phyloP scores from a whole-genome alignment of 2,888 invertebrate genomes.

The Platypus cylindrus region DNA sequence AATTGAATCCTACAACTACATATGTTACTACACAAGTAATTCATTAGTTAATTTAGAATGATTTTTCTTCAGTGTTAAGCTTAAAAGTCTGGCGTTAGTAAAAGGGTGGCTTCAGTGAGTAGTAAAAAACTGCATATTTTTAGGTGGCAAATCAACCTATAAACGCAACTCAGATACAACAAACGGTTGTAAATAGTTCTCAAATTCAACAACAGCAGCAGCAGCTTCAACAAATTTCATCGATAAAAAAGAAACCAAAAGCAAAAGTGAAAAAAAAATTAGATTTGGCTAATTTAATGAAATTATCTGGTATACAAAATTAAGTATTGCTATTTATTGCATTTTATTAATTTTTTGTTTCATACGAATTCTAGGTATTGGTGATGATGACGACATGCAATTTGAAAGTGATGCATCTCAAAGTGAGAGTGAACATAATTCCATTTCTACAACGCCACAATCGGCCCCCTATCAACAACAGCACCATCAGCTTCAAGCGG shows the following conservation, averaged over 20 bases:
- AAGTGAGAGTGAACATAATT: slow-evolving; percentile 32
- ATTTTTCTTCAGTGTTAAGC: not conserved
- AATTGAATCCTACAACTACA: slow-evolving; percentile 33
- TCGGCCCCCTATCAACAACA: slow-evolving; percentile 19
- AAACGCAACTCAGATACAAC: slow-evolving; percentile 21
- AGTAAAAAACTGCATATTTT: slow-evolving; percentile 4
- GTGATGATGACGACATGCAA: slow-evolving; percentile 52
- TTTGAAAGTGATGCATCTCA: slow-evolving; percentile 35
- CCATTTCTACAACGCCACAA: slow-evolving; percentile 28
- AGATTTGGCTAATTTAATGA: slow-evolving; percentile 62
- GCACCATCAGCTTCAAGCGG: slow-evolving; percentile 13
- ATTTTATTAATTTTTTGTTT: not conserved
- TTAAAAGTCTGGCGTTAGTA: not conserved
- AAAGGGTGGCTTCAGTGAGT: not conserved
- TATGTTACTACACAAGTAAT: slow-evolving; percentile 26
- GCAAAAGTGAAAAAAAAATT: slow-evolving; percentile 44
- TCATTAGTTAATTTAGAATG: slow-evolving; percentile 2
- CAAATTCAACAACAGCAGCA: slow-evolving; percentile 17
- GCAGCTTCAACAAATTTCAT: slow-evolving; percentile 22
- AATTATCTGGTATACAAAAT: slow-evolving; percentile 50
- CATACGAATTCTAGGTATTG: slow-evolving; percentile 31
- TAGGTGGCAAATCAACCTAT: slow-evolving; percentile 24
- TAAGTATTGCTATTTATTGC: not conserved
- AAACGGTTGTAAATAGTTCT: slow-evolving; percentile 19
- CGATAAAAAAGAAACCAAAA: slow-evolving; percentile 30